phyloP scores from a whole-genome alignment of 2,113 vertebrate species.

The Dendrocopos noguchii region DNA sequence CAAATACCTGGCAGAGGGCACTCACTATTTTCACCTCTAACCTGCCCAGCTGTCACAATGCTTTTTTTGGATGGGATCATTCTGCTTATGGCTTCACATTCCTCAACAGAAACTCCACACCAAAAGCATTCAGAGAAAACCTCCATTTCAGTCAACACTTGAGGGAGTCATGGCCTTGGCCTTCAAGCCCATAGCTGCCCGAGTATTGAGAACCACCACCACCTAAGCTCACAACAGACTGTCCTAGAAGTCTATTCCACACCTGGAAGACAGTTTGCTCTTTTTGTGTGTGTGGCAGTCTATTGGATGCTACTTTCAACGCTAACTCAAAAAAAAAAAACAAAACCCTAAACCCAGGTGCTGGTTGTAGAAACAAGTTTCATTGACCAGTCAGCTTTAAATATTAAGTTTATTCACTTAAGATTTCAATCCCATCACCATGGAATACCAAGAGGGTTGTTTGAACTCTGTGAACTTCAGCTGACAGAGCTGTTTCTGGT shows the following conservation, averaged over 20 bases:
- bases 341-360: neutral
- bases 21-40: conserved; percentile 2
- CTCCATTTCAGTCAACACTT: conserved; percentile 17
- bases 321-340: neutral
- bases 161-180: neutral
- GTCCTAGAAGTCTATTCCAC: neutral
- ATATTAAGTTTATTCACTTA: neutral
- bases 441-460: neutral
- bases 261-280: neutral
- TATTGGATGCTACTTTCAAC: neutral
- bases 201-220: neutral
- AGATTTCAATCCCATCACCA: neutral
- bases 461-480: neutral
- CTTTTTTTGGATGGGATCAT: conserved; percentile 56
- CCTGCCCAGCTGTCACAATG: conserved; percentile 65
- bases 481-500: neutral
- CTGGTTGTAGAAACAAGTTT: neutral
- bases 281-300: neutral
- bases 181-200: neutral
- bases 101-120: conserved; percentile 54
- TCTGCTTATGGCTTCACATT: conserved; percentile 54
- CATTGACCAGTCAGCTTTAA: neutral
- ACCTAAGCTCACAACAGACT: neutral
- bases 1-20: neutral
- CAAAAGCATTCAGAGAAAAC: neutral